Base-by-base conservation (phyloP, 2,113 vertebrate genomes). In the Grus americana region DNA sequence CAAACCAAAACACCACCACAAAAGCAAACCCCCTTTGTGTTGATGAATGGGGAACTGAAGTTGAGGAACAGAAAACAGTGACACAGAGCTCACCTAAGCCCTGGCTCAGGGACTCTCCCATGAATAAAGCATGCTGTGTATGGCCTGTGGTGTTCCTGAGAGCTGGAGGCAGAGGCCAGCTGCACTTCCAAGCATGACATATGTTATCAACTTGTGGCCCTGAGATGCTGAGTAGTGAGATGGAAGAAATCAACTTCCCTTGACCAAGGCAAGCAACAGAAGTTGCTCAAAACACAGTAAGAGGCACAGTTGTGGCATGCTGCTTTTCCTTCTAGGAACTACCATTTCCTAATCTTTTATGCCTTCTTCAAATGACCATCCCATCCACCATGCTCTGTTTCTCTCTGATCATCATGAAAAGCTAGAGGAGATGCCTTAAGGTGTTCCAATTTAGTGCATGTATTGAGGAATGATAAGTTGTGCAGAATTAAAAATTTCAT, bases 1-100 rank as follows among this genome's bases (percentile, higher is more conserved):
- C 38, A 38, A 38, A 9, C 9, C 38, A 38, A 38, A 38, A 38
- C 9, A 38, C 38, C 38, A 38, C 38, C 38, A 2, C 7, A 47
- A 34, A 26, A 7, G 4, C 5, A 9, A 12, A 2, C 2, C 3
- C 10, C 11, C 58, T 63, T 63, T 3, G 9, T 34, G 16, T 5
- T 58, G 18, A 11, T 40, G n/a, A 42, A 19, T 9, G 29, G 18
- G 74, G 21, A 68, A 10, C 47, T 54, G 38, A 40, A 42, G 38
- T 8, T 12, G 42, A 66, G 42, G n/a, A 72, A 14, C 30, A 49
- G 71, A 68, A 75, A 66, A 2, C 15, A 26, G 49, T 14, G 50
- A 20, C 32, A 13, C 44, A 38, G 23, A 78, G 57, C 26, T 86
- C 34, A 66, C 36, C 8, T 3, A 4, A n/a, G 26, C 23, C 12